Conservation (phyloP, 2,797 vertebrate species). For the Chiroxiphia lanceolata region DNA sequence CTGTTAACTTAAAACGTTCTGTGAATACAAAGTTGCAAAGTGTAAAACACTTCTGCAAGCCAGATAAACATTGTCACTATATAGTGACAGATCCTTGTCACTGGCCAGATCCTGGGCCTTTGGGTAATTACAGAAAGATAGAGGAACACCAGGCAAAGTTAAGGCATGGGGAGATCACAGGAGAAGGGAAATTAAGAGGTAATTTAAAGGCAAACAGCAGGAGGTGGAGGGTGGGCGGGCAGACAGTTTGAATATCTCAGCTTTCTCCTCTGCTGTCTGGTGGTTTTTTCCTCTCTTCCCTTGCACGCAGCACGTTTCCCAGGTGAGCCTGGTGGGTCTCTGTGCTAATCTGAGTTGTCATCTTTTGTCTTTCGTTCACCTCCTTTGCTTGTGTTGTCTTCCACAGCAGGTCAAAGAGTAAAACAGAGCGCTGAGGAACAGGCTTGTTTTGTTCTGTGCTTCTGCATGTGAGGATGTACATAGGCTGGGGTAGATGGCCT, state of each 20-base stretch:
- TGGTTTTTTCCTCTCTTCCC: not conserved
- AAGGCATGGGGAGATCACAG: not conserved
- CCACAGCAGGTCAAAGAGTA: not conserved
- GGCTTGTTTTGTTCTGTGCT: slow-evolving; percentile 10
- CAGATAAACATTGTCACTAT: not conserved
- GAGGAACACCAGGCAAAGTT: not conserved
- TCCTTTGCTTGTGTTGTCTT: slow-evolving; percentile 8
- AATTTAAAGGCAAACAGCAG: not conserved
- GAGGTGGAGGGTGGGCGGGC: not conserved
- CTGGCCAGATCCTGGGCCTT: not conserved
- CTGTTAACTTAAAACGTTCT: not conserved
- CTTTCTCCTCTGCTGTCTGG: not conserved
- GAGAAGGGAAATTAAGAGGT: not conserved
- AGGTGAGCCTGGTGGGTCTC: slow-evolving; percentile 11
- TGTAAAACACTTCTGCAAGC: not conserved
- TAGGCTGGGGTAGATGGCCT: not conserved
- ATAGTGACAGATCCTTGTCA: too few relatives aligned
- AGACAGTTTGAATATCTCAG: not conserved
- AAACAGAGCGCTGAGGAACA: not conserved
- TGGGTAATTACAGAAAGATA: not conserved
- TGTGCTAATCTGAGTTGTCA: not conserved
- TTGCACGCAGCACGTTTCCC: not conserved
- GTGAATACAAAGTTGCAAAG: not conserved
- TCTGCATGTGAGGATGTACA: not conserved
- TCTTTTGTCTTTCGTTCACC: not conserved